phyloP scores from a whole-genome alignment of 2,888 invertebrate genomes.

The Erebia ligea region DNA sequence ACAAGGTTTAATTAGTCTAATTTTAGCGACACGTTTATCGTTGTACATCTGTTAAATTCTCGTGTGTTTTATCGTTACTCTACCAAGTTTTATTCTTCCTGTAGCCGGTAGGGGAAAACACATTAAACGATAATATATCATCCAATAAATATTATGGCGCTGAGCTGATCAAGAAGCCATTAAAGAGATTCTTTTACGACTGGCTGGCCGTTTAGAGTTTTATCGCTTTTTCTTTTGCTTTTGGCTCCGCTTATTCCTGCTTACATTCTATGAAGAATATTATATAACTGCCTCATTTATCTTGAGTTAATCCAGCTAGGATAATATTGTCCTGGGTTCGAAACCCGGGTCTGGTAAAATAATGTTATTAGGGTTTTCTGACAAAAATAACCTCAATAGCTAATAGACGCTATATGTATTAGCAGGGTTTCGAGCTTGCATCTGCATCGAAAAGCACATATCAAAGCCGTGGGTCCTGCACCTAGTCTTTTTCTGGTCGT shows the following conservation, averaged over 20 bases:
- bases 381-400: too few species aligned
- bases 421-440: too few species aligned
- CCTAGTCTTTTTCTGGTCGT: too few species aligned
- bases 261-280: not conserved
- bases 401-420: too few species aligned
- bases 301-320: too few species aligned
- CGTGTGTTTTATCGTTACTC: conserved; percentile 32
- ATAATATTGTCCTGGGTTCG: too few species aligned
- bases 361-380: too few species aligned
- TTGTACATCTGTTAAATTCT: conserved; percentile 26
- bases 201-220: conserved; percentile 45
- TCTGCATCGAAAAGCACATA: too few species aligned
- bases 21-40: conserved; percentile 33
- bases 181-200: conserved; percentile 54
- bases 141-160: conserved; percentile 50
- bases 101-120: conserved; percentile 37
- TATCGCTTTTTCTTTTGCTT: conserved; percentile 42
- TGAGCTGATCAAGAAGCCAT: conserved; percentile 55
- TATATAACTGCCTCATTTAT: too few species aligned
- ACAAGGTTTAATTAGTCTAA: conserved; percentile 29
- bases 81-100: conserved; percentile 28
- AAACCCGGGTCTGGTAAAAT: too few species aligned
- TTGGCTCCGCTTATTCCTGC: conserved; percentile 29
- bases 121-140: conserved; percentile 40
- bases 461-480: too few species aligned